Percentiles rank a stretch among this genome's conserved stretches.
Evolutionary conservation across 2,888 invertebrate species (phyloP).

Genomic region (Nomada goodeniana): DNA sequence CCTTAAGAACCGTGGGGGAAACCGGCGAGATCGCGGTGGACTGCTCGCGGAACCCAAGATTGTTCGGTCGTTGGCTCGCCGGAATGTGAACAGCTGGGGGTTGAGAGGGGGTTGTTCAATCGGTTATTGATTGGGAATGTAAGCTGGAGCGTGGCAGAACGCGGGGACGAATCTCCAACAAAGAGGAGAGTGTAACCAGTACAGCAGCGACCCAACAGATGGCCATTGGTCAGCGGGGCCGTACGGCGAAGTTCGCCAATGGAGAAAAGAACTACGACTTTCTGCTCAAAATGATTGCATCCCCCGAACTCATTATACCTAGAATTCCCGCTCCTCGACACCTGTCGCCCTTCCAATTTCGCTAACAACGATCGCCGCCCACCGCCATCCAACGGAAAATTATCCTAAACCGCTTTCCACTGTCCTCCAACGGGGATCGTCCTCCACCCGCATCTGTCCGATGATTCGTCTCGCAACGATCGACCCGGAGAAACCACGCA

Average conservation of each 20-base stretch:
- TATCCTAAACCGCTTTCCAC: neutral
- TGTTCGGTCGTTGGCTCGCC: slow-evolving; percentile 75
- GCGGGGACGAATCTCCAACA: slow-evolving; percentile 22
- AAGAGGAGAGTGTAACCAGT: slow-evolving; percentile 70
- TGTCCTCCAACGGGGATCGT: neutral
- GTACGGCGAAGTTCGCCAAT: slow-evolving; percentile 64
- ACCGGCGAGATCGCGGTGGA: slow-evolving; percentile 8
- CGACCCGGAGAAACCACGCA: neutral
- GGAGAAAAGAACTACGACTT: slow-evolving; percentile 59
- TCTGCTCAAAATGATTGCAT: slow-evolving; percentile 47
- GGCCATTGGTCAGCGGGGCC: slow-evolving; percentile 78
- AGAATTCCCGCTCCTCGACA: slow-evolving; percentile 11
- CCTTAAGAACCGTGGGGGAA: neutral
- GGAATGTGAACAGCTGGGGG: slow-evolving; percentile 71
- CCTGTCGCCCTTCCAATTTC: slow-evolving; percentile 35
- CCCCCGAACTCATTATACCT: slow-evolving; percentile 6
- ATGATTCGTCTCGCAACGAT: neutral
- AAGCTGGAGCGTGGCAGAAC: slow-evolving; percentile 72
- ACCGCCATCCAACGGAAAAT: neutral
- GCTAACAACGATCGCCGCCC: slow-evolving; percentile 3
- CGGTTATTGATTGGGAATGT: slow-evolving; percentile 84
- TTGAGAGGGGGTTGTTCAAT: slow-evolving; percentile 80
- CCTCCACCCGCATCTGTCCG: neutral
- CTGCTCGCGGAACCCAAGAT: slow-evolving; percentile 65
- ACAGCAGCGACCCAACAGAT: slow-evolving; percentile 80